phyloP scores from a whole-genome alignment of 2,888 invertebrate species.

The Doris montereyensis region DNA sequence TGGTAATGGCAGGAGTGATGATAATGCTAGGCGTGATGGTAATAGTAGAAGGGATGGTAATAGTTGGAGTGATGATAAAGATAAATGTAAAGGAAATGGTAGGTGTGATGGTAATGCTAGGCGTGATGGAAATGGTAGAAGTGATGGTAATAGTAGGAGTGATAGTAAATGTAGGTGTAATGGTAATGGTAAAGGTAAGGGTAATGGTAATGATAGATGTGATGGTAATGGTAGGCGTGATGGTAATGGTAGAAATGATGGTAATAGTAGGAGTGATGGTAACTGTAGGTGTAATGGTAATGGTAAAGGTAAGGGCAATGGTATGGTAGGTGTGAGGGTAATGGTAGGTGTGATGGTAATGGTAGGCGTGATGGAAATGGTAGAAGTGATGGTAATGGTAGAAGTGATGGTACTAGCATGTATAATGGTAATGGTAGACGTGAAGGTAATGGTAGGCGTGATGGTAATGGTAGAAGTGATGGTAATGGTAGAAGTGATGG shows the following conservation, averaged over 20 bases:
- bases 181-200: background rate
- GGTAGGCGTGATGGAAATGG: background rate
- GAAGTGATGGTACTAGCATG: background rate
- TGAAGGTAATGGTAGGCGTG: no score
- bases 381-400: background rate
- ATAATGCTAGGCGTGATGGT: no score
- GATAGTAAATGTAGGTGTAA: background rate
- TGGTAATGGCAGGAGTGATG: no score
- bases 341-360: background rate
- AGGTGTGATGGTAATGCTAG: no score
- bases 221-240: background rate
- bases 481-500: no score
- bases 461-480: no score
- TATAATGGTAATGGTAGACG: background rate
- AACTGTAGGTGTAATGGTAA: background rate
- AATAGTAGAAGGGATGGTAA: no score
- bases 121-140: no score
- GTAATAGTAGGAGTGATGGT: constrained; percentile 7
- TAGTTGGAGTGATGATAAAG: no score
- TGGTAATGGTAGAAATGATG: constrained; percentile 5
- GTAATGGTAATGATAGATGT: constrained; percentile 2
- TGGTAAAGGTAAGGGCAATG: no score
- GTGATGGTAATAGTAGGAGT: constrained; percentile 4
- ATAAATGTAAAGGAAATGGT: no score
- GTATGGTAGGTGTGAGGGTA: no score